A percentile compares a stretch with the other conserved stretches of the same genome.
Evolutionary conservation across 2,113 vertebrate genomes (phyloP).

Genomic region (Pteronura brasiliensis): DNA sequence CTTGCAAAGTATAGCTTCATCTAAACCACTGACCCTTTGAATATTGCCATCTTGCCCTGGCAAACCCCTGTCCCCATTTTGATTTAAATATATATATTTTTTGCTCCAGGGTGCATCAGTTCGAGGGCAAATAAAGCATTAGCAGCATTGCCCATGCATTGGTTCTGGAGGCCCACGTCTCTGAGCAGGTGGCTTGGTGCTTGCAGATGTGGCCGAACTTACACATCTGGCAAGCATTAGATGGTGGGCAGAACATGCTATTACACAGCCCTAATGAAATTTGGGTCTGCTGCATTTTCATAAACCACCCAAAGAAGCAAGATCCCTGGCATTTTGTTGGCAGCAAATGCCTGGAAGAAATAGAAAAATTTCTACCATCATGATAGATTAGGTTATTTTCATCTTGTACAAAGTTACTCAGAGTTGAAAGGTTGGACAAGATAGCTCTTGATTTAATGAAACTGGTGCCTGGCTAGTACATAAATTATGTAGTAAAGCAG

Average conservation of each 20-base stretch:
- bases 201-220: background rate
- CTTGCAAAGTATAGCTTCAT: background rate
- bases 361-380: slow-evolving; percentile 53
- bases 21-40: background rate
- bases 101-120: background rate
- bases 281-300: background rate
- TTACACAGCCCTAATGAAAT: slow-evolving; percentile 65
- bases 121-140: background rate
- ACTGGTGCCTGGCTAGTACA: slow-evolving; percentile 63
- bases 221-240: slow-evolving; percentile 58
- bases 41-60: background rate
- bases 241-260: background rate
- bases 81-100: background rate
- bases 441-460: slow-evolving; percentile 80
- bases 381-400: slow-evolving; percentile 72
- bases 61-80: background rate
- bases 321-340: slow-evolving; percentile 58
- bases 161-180: background rate
- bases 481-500: slow-evolving; percentile 56
- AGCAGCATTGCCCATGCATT: background rate
- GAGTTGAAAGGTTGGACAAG: slow-evolving; percentile 69
- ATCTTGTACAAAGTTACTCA: slow-evolving; percentile 66
- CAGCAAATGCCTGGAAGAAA: slow-evolving; percentile 26
- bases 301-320: background rate
- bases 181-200: slow-evolving; percentile 49